A percentile compares a stretch with the other conserved stretches of the same genome.
Evolutionary conservation across 2,888 invertebrate genomes (phyloP).

Genomic region (Tholera decimalis): DNA sequence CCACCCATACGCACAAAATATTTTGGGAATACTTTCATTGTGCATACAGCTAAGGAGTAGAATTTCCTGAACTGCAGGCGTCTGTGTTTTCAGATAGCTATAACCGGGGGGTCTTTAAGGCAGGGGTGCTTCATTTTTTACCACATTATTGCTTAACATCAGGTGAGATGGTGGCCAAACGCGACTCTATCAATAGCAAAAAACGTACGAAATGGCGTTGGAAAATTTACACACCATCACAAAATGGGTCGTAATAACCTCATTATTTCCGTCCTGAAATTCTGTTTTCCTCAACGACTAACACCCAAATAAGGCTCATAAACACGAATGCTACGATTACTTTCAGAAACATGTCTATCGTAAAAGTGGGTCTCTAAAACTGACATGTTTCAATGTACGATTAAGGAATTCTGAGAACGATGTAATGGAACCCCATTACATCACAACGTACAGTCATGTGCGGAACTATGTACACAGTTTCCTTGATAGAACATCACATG

Average conservation of each 20-base stretch:
- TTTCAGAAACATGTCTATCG: constrained; percentile 31
- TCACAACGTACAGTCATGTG: constrained; percentile 13
- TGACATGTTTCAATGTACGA: constrained; percentile 41
- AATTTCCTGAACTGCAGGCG: no score
- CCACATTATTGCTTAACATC: no score
- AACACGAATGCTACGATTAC: constrained; percentile 24
- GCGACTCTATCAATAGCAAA: no score
- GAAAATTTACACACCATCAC: neutral
- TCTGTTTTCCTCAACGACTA: constrained; percentile 11
- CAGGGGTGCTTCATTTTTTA: no score
- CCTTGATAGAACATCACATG: neutral
- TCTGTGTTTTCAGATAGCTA: no score
- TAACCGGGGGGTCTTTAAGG: no score
- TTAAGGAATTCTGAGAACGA: constrained; percentile 25
- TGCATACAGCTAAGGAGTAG: no score
- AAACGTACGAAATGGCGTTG: no score
- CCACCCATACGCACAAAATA: no score
- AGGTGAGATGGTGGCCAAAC: no score
- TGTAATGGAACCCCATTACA: constrained; percentile 33
- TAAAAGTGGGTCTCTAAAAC: constrained; percentile 32
- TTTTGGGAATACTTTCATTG: no score
- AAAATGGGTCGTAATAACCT: neutral
- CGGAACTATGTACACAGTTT: neutral
- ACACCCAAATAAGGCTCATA: constrained; percentile 26
- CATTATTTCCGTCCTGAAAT: constrained; percentile 2